Conservation (phyloP, 1,140 invertebrate genomes). For the Magallana angulata region DNA sequence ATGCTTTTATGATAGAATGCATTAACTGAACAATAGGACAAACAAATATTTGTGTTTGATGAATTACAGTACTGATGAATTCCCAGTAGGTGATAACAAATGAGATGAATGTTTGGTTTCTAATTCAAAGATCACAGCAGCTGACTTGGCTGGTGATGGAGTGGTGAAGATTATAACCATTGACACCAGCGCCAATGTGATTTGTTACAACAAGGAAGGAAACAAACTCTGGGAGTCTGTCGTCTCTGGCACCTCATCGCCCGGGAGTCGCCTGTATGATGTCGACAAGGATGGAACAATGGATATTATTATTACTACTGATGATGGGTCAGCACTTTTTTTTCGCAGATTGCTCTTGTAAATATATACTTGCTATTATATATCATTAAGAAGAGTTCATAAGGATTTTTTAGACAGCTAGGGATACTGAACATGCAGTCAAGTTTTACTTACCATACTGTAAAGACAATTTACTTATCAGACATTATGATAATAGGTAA, state of each 20-base stretch:
- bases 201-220: slow-evolving; percentile 68
- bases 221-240: slow-evolving; percentile 68
- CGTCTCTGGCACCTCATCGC: slow-evolving; percentile 66
- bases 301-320: slow-evolving; percentile 72
- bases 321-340: slow-evolving; percentile 67
- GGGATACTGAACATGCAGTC: too few relatives aligned
- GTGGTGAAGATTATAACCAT: slow-evolving; percentile 70
- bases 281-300: slow-evolving; percentile 68
- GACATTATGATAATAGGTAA: too few relatives aligned
- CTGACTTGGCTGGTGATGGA: slow-evolving; percentile 69
- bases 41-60: too few relatives aligned
- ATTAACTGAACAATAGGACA: too few relatives aligned
- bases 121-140: slow-evolving; percentile 67
- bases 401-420: too few relatives aligned
- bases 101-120: background rate
- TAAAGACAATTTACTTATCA: too few relatives aligned
- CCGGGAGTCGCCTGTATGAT: slow-evolving; percentile 72
- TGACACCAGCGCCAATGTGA: slow-evolving; percentile 73
- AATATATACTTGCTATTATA: too few relatives aligned
- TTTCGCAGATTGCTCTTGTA: background rate
- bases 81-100: too few relatives aligned
- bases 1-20: too few relatives aligned
- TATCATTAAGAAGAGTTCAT: too few relatives aligned
- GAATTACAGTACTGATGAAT: too few relatives aligned
- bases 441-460: too few relatives aligned